Percentiles rank a stretch among this genome's conserved stretches.
These are phyloP conservation scores for Merluccius polli DNA, from an alignment of 2,797 vertebrate genomes.

Conservation along the genomic window DNA sequence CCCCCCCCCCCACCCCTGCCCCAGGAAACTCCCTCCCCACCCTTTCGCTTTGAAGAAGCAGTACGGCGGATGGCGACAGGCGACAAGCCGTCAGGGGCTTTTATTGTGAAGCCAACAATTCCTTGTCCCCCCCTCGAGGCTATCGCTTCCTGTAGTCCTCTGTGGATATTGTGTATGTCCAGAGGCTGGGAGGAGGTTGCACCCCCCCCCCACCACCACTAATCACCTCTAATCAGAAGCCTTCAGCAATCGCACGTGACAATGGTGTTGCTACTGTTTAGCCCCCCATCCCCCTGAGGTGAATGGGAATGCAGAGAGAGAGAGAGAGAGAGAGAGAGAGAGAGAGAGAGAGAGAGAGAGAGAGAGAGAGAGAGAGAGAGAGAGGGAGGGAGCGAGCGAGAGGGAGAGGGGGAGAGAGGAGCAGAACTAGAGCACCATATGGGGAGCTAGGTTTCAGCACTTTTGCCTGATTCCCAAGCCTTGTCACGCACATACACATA, in stretches of 20 bases:
- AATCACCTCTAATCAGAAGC: slow-evolving; percentile 61
- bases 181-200: slow-evolving; percentile 43
- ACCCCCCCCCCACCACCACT: slow-evolving; percentile 37
- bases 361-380: too few species aligned
- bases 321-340: slow-evolving; percentile 47
- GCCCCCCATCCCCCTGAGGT: slow-evolving; percentile 50
- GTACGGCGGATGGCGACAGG: background rate
- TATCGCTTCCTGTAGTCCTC: slow-evolving; percentile 7
- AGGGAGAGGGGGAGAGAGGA: slow-evolving; percentile 1
- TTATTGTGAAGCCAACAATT: background rate
- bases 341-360: slow-evolving; percentile 39
- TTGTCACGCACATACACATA: background rate
- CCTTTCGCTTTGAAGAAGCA: background rate
- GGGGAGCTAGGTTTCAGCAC: slow-evolving; percentile 26
- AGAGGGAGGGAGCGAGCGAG: too few species aligned
- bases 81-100: background rate
- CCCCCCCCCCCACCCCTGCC: background rate
- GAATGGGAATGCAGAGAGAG: slow-evolving; percentile 49
- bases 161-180: slow-evolving; percentile 43
- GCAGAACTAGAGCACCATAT: slow-evolving; percentile 69
- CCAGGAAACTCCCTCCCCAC: slow-evolving; percentile 17
- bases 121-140: background rate
- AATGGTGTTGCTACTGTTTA: slow-evolving; percentile 48
- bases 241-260: slow-evolving; percentile 55
- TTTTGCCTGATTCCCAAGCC: too few species aligned